Base-by-base conservation (phyloP, 2,888 invertebrate species). In the Mesodorylaimus sp. region DNA sequence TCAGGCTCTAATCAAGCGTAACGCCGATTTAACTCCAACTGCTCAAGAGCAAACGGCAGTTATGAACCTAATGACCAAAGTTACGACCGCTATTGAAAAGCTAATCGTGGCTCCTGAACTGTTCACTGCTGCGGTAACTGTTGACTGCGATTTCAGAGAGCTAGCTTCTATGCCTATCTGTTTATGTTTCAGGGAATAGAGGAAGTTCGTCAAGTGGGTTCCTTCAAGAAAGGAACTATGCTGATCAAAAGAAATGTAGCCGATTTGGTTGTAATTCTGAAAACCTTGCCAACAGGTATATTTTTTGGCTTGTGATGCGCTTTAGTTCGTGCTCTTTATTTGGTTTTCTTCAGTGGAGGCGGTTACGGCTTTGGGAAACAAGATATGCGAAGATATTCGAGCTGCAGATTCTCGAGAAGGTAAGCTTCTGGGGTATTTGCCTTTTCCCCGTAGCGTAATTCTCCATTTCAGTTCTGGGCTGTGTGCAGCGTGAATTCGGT, bases 171-270 rank as follows among this genome's bases (percentile, higher is more conserved):
- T 32, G 32, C 10, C 7, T 10, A 7, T 32, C 7, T 32, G 32
- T 7, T 32, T 58, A 48, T 49, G 48, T 59, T 56, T n/a, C 58
- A 83, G 82, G 82, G 84, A 78, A 72, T 87, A 45, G 86, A 87
- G 64, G 93, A 93, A 70, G 88, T 91, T 0, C 77, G 91, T 1
- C 89, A 89, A 70, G 93, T 97, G 5, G 95, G 95, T 0, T 88
- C 93, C 0, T 93, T 87, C 69, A 95, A 95, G 69, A 93, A 95
- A 64, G 91, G 93, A 1, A 95, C 95, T 0, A 89, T 95, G 83
- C 78, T 93, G 66, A 80, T 84, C 0, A 88, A 89, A 1, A 84
- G 85, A 68, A 91, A 88, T 67, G 80, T 88, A 0, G 95, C 93
- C 0, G 93, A 95, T 62, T 81, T 95, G 54, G 93, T 93, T 1